Evolutionary conservation across 2,113 vertebrate genomes (phyloP), one percentile per base, ranked within the genome.

Genomic region (Anhinga rufa): DNA sequence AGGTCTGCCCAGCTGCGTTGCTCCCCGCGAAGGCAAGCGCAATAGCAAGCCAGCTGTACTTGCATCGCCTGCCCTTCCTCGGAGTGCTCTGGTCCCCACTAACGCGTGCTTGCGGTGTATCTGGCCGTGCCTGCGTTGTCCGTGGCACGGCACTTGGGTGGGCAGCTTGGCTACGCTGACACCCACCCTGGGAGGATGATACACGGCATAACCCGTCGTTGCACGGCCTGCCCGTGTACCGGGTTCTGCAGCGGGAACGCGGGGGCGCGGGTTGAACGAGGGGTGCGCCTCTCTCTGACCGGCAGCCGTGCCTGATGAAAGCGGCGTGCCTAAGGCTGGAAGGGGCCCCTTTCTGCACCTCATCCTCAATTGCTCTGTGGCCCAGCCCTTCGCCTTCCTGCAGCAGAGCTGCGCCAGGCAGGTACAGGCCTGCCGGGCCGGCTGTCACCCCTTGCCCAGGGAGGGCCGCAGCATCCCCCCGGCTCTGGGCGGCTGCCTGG

Each of bases 181-280:
- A 7, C 32, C 75, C 60, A 17, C 32, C 42, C 42, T 28, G 40
- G 55, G 29, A 36, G 12, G 52, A 22, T 34, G 9, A 1, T 2
- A 2, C 24, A 1, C 1, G 36, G 4, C 17, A 7, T 21, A 9
- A 14, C 48, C 61, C 38, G 26, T 44, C 58, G 4, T 1, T 2
- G 61, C 44, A 9, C 36, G 4, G 17, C 9, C 49, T 2, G 6
- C 25, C n/a, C 3, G 25, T 8, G 58, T 10, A 3, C 4, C 3
- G 9, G 40, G 15, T 16, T 52, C 64, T 31, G 71, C 71, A 8
- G 0, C 1, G 48, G 40, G 20, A 7, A 12, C 38, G 8, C 6
- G 2, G 19, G 48, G 6, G 22, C 2, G 44, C 71, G 3, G 62
- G 28, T 25, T 38, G 18, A 15, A 2, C 0, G 3, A 17, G 40